phyloP scores from a whole-genome alignment of 2,113 vertebrate genomes.

The Chionodraco myersi region DNA sequence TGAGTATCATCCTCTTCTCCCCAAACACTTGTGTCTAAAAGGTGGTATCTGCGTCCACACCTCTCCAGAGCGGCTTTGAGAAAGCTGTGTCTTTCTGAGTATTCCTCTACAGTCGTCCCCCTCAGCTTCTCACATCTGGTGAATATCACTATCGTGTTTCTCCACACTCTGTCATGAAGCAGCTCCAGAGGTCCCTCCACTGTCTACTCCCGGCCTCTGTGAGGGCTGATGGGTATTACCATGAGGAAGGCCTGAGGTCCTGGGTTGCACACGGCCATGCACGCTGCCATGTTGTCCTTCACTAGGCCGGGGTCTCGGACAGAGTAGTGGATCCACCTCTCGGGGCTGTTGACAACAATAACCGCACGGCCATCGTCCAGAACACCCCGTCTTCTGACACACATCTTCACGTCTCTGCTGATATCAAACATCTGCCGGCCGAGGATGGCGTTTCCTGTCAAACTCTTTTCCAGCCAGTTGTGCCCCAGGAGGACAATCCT shows the following conservation, averaged over 20 bases:
- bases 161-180: constrained; percentile 53
- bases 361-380: background rate
- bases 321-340: constrained; percentile 57
- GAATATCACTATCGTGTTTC: constrained; percentile 44
- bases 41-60: constrained; percentile 56
- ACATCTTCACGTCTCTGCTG: constrained; percentile 60
- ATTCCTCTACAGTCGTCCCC: constrained; percentile 30
- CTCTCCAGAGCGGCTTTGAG: constrained; percentile 33
- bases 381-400: constrained; percentile 42
- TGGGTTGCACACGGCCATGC: constrained; percentile 42
- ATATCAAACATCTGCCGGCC: constrained; percentile 52
- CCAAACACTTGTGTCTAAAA: constrained; percentile 55
- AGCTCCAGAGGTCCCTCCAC: constrained; percentile 64
- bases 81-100: constrained; percentile 6
- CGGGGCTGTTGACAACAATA: constrained; percentile 55
- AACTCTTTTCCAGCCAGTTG: constrained; percentile 57
- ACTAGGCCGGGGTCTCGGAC: constrained; percentile 24
- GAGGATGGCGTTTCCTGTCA: constrained; percentile 56
- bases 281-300: constrained; percentile 37
- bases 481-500: constrained; percentile 59
- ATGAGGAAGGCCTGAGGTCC: constrained; percentile 62
- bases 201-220: constrained; percentile 57
- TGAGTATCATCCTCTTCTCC: constrained; percentile 26
- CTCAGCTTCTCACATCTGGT: constrained; percentile 46
- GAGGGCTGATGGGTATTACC: constrained; percentile 49